A percentile compares a stretch with the other conserved stretches of the same genome.
phyloP scores from a whole-genome alignment of 2,113 vertebrate genomes.

The Menura novaehollandiae region DNA sequence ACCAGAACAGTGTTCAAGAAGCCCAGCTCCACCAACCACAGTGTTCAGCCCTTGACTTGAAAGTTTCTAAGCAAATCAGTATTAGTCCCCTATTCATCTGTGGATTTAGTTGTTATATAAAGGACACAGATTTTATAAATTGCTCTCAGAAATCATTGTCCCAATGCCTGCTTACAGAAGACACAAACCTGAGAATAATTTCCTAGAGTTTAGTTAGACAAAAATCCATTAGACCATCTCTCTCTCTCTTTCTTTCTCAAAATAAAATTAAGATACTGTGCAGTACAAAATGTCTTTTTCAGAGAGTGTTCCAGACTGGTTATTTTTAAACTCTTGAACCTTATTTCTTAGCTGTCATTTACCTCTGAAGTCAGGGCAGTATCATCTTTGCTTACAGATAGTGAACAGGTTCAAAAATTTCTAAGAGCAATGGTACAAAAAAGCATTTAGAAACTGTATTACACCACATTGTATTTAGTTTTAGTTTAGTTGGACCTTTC shows the following conservation, averaged over 20 bases:
- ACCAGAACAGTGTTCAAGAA: neutral
- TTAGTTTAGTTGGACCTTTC: neutral
- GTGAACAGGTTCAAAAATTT: neutral
- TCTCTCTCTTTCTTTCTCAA: neutral
- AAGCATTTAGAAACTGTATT: neutral
- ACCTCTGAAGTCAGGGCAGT: neutral
- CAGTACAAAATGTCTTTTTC: neutral
- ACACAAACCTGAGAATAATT: neutral
- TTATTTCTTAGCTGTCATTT: neutral
- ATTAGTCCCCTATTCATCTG: neutral
- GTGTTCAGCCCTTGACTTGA: fast-evolving
- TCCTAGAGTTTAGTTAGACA: neutral
- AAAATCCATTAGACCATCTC: neutral
- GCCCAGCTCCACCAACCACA: neutral
- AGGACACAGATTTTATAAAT: neutral
- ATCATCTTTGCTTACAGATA: neutral
- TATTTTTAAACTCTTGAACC: neutral
- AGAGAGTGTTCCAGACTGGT: neutral
- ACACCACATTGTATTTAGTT: neutral
- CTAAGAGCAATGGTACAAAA: neutral
- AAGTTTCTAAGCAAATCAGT: neutral
- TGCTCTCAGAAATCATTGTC: neutral
- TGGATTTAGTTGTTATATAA: neutral
- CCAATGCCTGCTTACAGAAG: neutral
- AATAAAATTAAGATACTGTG: neutral